These are phyloP conservation scores for Phytoseiulus persimilis DNA, from an alignment of 2,888 invertebrate genomes.

Conservation along the genomic window DNA sequence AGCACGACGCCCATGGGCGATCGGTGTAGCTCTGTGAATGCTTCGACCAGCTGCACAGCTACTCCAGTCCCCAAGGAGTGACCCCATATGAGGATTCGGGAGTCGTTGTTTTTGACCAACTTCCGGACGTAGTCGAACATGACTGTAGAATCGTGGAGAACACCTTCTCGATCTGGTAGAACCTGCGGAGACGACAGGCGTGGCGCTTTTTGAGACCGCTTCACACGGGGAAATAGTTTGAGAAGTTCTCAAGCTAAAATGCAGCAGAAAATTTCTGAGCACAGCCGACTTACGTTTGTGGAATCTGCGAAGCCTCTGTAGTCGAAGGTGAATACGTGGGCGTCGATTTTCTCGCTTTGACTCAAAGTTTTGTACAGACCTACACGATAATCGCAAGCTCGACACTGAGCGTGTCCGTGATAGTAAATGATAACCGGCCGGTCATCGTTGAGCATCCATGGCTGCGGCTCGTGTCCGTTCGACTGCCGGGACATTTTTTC, in stretches of 20 bases:
- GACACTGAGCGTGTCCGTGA: conserved; percentile 22
- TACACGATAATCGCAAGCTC: conserved; percentile 14
- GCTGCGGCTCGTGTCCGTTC: background rate
- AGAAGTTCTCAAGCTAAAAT: too few relatives aligned
- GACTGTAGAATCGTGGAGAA: conserved; percentile 13
- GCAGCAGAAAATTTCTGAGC: too few relatives aligned
- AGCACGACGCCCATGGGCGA: conserved; percentile 12
- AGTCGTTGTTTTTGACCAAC: conserved; percentile 24
- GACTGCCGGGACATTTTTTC: background rate
- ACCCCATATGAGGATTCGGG: conserved; percentile 18
- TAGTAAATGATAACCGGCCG: conserved; percentile 27
- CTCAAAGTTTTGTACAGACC: background rate
- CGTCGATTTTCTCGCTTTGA: conserved; percentile 19
- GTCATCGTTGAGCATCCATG: conserved; percentile 18
- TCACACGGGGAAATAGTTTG: too few relatives aligned
- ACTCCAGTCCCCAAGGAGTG: conserved; percentile 22
- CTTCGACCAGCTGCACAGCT: conserved; percentile 17
- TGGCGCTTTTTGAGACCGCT: background rate
- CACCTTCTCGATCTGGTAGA: conserved; percentile 25
- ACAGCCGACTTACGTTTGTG: conserved; percentile 10
- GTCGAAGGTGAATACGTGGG: conserved; percentile 20
- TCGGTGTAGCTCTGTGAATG: conserved; percentile 14
- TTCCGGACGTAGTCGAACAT: conserved; percentile 33
- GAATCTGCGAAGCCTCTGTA: conserved; percentile 22
- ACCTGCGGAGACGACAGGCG: background rate